These are phyloP conservation scores for Zaprionus obscuricornis DNA, from an alignment of 2,888 invertebrate species.

Conservation along the genomic window DNA sequence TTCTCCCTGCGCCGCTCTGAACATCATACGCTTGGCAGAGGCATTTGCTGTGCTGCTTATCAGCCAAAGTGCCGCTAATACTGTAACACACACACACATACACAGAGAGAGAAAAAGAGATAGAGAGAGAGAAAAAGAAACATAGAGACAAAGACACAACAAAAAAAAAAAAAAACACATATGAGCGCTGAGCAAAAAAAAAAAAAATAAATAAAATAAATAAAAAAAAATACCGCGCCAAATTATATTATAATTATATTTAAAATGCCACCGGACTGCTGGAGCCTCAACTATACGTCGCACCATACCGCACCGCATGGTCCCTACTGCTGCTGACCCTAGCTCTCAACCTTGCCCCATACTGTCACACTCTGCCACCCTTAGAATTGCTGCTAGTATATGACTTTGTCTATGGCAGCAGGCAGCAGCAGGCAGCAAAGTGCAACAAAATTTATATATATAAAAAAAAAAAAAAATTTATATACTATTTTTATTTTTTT, in stretches of 20 bases:
- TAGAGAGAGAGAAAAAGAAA: not conserved
- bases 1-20: not conserved
- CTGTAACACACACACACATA: constrained; percentile 32
- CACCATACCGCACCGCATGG: no score
- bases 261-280: constrained; percentile 65
- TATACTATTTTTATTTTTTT: constrained; percentile 3
- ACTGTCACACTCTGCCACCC: not conserved
- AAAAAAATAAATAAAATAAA: constrained; percentile 28
- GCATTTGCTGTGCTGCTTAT: constrained; percentile 22
- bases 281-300: not conserved
- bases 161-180: constrained; percentile 27
- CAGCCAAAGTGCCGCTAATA: constrained; percentile 53
- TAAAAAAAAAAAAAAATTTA: constrained; percentile 8
- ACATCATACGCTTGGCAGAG: constrained; percentile 8
- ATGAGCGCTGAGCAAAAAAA: constrained; percentile 6
- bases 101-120: not conserved
- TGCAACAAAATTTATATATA: no score
- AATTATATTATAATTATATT: constrained; percentile 79
- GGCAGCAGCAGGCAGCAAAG: constrained; percentile 23
- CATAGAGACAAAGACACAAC: constrained; percentile 14
- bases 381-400: constrained; percentile 16
- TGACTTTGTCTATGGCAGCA: constrained; percentile 38
- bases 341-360: constrained; percentile 7
- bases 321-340: constrained; percentile 1
- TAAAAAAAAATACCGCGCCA: constrained; percentile 69